Evolutionary conservation across 2,113 vertebrate genomes (phyloP).

Genomic region (Crotophaga sulcirostris): DNA sequence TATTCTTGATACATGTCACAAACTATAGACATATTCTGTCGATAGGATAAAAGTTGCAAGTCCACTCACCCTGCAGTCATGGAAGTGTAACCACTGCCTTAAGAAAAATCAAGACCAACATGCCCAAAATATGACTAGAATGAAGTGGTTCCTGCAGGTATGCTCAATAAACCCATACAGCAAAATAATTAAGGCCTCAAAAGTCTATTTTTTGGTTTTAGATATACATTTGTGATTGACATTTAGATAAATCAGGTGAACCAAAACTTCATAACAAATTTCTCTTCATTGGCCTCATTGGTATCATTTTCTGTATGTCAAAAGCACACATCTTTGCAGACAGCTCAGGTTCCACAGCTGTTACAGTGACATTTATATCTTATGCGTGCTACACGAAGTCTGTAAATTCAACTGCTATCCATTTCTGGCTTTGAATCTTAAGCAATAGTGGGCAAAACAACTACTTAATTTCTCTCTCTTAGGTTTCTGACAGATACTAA

Average conservation of each 20-base stretch:
- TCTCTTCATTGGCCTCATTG: neutral
- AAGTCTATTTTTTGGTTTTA: neutral
- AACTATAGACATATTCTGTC: neutral
- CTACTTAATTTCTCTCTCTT: neutral
- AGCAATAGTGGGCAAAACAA: neutral
- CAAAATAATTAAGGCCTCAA: neutral
- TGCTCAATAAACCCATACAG: neutral
- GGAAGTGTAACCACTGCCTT: neutral
- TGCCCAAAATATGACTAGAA: neutral
- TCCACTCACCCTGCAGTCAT: neutral
- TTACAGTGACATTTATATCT: slow-evolving; percentile 6
- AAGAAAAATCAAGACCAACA: neutral
- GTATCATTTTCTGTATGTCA: neutral
- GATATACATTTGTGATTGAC: neutral
- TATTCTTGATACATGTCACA: neutral
- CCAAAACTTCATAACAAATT: neutral
- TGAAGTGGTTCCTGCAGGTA: neutral
- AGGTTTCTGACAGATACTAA: neutral
- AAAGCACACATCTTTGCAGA: neutral
- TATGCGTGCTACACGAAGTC: neutral
- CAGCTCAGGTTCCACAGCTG: neutral
- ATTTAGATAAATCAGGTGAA: neutral
- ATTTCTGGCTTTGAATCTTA: neutral
- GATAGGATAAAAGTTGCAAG: neutral
- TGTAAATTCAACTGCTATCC: neutral